phyloP scores from a whole-genome alignment of 2,888 invertebrate species.

The Eupithecia centaureata region DNA sequence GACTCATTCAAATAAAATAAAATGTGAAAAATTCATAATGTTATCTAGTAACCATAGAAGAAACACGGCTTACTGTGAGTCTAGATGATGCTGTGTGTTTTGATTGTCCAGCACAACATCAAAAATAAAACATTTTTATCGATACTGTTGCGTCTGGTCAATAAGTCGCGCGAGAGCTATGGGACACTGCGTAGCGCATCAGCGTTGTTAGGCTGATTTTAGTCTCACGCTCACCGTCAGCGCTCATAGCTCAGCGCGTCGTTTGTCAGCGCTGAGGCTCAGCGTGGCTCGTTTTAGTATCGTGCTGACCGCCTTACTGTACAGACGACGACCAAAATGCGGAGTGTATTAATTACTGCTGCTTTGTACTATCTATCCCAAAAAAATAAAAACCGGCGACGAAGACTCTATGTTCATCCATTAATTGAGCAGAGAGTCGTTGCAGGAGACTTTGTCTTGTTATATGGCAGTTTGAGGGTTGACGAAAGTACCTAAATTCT shows the following conservation, averaged over 20 bases:
- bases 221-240: slow-evolving; percentile 30
- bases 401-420: slow-evolving; percentile 29
- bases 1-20: too few relatives aligned
- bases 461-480: slow-evolving; percentile 40
- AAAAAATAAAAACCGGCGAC: slow-evolving; percentile 35
- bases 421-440: slow-evolving; percentile 45
- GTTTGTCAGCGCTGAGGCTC: slow-evolving; percentile 30
- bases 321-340: slow-evolving; percentile 41
- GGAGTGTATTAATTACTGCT: slow-evolving; percentile 44
- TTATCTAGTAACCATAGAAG: too few relatives aligned
- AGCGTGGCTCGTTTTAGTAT: slow-evolving; percentile 40
- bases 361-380: slow-evolving; percentile 38
- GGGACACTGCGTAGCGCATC: too few relatives aligned
- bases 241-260: slow-evolving; percentile 42
- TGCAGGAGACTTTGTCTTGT: slow-evolving; percentile 42
- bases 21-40: too few relatives aligned
- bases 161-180: too few relatives aligned
- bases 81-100: too few relatives aligned
- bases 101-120: too few relatives aligned
- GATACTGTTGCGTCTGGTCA: too few relatives aligned
- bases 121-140: too few relatives aligned
- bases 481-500: slow-evolving; percentile 44
- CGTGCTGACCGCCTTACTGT: slow-evolving; percentile 28
- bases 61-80: too few relatives aligned
- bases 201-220: slow-evolving; percentile 35